Evolutionary conservation across 2,797 vertebrate species (phyloP).

Genomic region (Emydoidea blandingii): DNA sequence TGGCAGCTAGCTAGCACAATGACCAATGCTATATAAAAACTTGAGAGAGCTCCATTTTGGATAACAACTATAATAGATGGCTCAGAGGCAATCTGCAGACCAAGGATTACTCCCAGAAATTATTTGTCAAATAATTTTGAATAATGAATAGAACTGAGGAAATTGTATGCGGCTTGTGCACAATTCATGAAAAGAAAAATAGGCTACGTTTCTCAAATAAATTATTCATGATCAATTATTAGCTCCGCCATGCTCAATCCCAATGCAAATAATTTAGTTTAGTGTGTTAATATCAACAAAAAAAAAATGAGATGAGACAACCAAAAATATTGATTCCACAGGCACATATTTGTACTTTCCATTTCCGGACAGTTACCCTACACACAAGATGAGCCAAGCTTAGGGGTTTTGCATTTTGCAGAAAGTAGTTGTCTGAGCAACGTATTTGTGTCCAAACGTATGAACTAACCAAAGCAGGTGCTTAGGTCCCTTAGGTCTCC

Average conservation of each 20-base stretch:
- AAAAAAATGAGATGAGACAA: not conserved
- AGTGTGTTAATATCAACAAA: not conserved
- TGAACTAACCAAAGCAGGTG: not conserved
- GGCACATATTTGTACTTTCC: rapidly evolving
- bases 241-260: not conserved
- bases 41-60: not conserved
- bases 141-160: not conserved
- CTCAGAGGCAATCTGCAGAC: not conserved
- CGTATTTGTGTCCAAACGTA: not conserved
- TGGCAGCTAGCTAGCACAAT: not conserved
- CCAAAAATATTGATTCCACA: not conserved
- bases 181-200: rapidly evolving
- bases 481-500: not conserved
- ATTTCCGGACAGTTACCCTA: not conserved
- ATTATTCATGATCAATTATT: not conserved
- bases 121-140: not conserved
- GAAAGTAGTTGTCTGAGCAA: not conserved
- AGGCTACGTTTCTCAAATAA: not conserved
- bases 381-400: rapidly evolving
- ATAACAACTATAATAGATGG: not conserved
- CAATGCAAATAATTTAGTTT: not conserved
- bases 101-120: not conserved
- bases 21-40: too few species aligned
- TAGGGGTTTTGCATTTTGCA: not conserved
- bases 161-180: not conserved